These are phyloP conservation scores for Sebastes nivosus DNA, from an alignment of 2,797 vertebrate species.

Conservation along the genomic window DNA sequence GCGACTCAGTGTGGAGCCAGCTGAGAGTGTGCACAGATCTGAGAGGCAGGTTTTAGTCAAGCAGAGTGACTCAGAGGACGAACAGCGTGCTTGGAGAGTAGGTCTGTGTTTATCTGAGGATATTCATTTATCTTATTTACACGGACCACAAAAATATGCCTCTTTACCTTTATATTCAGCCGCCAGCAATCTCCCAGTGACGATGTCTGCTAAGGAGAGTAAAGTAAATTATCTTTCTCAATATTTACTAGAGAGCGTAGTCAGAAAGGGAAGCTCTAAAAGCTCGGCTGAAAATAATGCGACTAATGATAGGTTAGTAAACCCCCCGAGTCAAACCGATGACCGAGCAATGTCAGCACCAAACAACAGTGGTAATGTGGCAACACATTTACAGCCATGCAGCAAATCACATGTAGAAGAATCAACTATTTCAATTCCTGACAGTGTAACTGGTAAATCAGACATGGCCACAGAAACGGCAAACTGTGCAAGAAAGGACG, in stretches of 20 bases:
- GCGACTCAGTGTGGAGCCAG: slow-evolving; percentile 57
- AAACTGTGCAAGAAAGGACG: neutral
- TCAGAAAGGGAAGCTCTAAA: slow-evolving; percentile 15
- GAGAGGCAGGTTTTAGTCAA: slow-evolving; percentile 44
- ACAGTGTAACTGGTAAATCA: neutral
- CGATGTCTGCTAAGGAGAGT: slow-evolving; percentile 4
- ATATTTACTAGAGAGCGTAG: slow-evolving; percentile 6
- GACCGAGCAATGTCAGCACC: neutral
- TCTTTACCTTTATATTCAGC: slow-evolving; percentile 17
- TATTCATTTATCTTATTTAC: slow-evolving; percentile 18
- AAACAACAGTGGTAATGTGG: slow-evolving; percentile 16
- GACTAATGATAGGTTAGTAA: neutral
- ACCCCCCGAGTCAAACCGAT: slow-evolving; percentile 16
- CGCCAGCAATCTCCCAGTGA: slow-evolving; percentile 16
- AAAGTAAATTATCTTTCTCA: slow-evolving; percentile 13
- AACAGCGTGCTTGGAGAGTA: slow-evolving; percentile 36
- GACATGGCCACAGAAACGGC: neutral
- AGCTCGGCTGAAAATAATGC: slow-evolving; percentile 12
- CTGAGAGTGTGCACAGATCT: slow-evolving; percentile 37
- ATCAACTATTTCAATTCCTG: slow-evolving; percentile 11
- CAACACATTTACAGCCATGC: slow-evolving; percentile 34
- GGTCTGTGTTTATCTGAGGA: slow-evolving; percentile 30
- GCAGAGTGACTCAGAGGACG: slow-evolving; percentile 71
- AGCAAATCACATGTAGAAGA: slow-evolving; percentile 17
- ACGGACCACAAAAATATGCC: slow-evolving; percentile 19